These are phyloP conservation scores for Acanthosepion esculentum DNA, from an alignment of 2,888 invertebrate species.

Conservation along the genomic window DNA sequence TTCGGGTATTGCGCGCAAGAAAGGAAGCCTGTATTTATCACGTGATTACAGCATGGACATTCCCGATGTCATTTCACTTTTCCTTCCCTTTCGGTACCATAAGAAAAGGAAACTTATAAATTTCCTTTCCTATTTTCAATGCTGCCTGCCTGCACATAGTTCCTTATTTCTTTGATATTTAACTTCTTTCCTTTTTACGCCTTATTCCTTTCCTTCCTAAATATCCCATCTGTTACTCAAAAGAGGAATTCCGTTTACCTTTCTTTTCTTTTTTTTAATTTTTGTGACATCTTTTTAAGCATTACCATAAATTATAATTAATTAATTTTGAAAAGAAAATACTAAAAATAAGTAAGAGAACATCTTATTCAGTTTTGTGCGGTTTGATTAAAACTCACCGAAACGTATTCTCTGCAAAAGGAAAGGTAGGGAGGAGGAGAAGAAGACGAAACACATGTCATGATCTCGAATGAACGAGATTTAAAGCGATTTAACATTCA, in stretches of 20 bases:
- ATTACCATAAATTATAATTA: background rate
- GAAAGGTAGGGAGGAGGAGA: background rate
- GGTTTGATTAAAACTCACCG: too few species aligned
- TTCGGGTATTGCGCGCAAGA: background rate
- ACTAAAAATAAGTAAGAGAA: too few species aligned
- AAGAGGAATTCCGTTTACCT: background rate
- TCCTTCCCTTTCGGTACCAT: background rate
- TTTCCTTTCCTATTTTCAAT: background rate
- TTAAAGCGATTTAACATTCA: background rate
- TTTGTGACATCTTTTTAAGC: too few species aligned
- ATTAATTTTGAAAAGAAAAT: too few species aligned
- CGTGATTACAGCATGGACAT: constrained; percentile 4
- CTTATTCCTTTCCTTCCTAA: background rate
- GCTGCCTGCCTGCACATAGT: too few species aligned
- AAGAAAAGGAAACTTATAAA: background rate
- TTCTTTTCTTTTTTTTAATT: background rate
- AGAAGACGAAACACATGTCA: constrained; percentile 15
- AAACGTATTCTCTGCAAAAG: too few species aligned
- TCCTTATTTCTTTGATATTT: too few species aligned
- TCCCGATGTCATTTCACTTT: background rate
- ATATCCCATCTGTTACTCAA: background rate
- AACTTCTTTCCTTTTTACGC: background rate
- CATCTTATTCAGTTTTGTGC: too few species aligned
- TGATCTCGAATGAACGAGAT: background rate
- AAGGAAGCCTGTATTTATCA: background rate